These are phyloP conservation scores for Zhengitettix transpicula DNA, from an alignment of 2,888 invertebrate species.

Conservation along the genomic window DNA sequence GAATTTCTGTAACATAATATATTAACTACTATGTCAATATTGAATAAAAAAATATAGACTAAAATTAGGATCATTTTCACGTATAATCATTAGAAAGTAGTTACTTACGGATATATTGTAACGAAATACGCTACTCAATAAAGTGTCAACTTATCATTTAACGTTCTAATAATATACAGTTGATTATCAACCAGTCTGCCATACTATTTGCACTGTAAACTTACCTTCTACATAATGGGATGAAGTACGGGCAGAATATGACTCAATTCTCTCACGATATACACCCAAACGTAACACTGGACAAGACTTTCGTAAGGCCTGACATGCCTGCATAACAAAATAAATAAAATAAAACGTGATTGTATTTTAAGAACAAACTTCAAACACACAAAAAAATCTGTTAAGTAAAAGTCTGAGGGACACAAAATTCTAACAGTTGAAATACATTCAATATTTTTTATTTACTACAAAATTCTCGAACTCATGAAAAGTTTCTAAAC, in stretches of 20 bases:
- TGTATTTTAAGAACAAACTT: not conserved
- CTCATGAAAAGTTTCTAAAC: too few species aligned
- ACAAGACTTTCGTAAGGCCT: conserved; percentile 20
- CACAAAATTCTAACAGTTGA: not conserved
- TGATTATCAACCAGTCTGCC: too few species aligned
- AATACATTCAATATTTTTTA: too few species aligned
- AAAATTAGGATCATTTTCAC: too few species aligned
- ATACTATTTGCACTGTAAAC: not conserved
- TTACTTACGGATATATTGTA: too few species aligned
- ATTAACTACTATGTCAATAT: too few species aligned
- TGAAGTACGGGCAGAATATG: conserved; percentile 10
- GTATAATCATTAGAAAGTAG: too few species aligned
- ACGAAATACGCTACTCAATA: too few species aligned
- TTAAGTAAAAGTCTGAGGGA: not conserved
- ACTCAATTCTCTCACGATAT: conserved; percentile 24
- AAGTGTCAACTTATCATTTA: too few species aligned
- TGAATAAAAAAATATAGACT: too few species aligned
- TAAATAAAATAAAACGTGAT: not conserved
- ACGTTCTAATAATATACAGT: too few species aligned
- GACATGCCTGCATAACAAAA: conserved; percentile 18
- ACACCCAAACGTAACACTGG: conserved; percentile 27
- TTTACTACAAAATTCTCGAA: too few species aligned
- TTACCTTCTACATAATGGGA: conserved; percentile 14
- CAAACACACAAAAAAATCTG: not conserved
- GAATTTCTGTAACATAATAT: conserved; percentile 19